These are phyloP conservation scores for Phyto melanocephala DNA, from an alignment of 2,888 invertebrate species.

Conservation along the genomic window DNA sequence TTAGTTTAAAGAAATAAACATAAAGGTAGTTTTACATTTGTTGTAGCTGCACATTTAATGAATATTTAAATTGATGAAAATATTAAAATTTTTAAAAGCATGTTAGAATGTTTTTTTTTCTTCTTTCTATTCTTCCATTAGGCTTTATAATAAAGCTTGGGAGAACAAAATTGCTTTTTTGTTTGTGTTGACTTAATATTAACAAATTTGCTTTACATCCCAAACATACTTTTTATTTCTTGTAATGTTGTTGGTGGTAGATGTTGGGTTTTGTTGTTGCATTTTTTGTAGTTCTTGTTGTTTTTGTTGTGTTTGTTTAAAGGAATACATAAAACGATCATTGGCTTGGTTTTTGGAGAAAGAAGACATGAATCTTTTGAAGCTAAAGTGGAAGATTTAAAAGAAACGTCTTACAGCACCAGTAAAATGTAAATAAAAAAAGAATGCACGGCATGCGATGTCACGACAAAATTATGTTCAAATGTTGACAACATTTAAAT, in stretches of 20 bases:
- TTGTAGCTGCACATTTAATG: constrained; percentile 9
- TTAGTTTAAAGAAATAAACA: background rate
- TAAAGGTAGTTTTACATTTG: constrained; percentile 16
- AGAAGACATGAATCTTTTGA: constrained; percentile 57
- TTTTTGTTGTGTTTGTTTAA: constrained; percentile 15
- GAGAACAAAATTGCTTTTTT: background rate
- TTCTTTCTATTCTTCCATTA: background rate
- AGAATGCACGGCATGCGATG: constrained; percentile 71
- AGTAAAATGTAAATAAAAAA: constrained; percentile 21
- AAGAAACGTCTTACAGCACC: constrained; percentile 35
- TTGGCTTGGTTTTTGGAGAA: constrained; percentile 28
- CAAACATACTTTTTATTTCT: constrained; percentile 40
- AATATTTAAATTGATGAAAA: constrained; percentile 52
- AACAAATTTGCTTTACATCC: constrained; percentile 56
- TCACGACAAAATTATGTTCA: constrained; percentile 73
- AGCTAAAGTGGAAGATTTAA: constrained; percentile 43
- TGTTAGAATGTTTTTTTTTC: background rate
- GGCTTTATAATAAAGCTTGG: background rate
- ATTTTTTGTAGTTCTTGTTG: background rate
- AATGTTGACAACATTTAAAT: constrained; percentile 72
- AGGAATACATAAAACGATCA: constrained; percentile 50
- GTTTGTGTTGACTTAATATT: constrained; percentile 35
- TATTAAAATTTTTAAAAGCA: constrained; percentile 6
- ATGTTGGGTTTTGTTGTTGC: constrained; percentile 12
- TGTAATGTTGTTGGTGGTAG: background rate